Conservation (phyloP, 2,888 invertebrate genomes). For the Drosophila incognita region DNA sequence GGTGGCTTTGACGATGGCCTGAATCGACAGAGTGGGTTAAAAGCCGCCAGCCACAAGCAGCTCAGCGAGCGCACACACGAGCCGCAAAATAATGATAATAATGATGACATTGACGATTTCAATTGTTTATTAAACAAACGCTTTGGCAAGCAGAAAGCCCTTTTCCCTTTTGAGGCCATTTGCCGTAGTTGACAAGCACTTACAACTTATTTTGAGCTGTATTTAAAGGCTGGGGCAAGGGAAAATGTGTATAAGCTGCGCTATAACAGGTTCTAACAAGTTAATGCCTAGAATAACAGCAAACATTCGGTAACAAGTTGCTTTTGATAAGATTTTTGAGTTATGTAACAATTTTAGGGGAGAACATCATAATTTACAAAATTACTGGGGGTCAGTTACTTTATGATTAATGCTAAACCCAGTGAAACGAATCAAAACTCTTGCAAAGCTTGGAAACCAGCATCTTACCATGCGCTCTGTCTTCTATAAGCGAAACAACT, state of each 20-base stretch:
- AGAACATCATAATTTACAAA: background rate
- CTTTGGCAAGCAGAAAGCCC: constrained; percentile 7
- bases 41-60: constrained; percentile 45
- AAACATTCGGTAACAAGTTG: background rate
- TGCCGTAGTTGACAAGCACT: constrained; percentile 12
- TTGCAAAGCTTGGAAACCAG: background rate
- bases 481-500: background rate
- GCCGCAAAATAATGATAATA: constrained; percentile 44
- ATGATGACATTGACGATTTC: constrained; percentile 68
- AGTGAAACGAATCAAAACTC: background rate
- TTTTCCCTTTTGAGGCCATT: background rate
- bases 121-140: constrained; percentile 42
- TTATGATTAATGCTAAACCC: background rate
- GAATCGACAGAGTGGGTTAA: constrained; percentile 11
- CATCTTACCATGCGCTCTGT: background rate
- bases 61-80: constrained; percentile 22
- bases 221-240: background rate
- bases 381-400: background rate
- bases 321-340: background rate
- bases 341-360: background rate
- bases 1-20: constrained; percentile 15
- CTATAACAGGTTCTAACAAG: constrained; percentile 9
- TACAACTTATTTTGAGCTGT: background rate
- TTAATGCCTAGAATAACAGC: constrained; percentile 22
- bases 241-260: background rate